Evolutionary conservation across 2,797 vertebrate species (phyloP), one percentile per base, ranked within the genome.

Genomic region (Neoniphon sammara): DNA sequence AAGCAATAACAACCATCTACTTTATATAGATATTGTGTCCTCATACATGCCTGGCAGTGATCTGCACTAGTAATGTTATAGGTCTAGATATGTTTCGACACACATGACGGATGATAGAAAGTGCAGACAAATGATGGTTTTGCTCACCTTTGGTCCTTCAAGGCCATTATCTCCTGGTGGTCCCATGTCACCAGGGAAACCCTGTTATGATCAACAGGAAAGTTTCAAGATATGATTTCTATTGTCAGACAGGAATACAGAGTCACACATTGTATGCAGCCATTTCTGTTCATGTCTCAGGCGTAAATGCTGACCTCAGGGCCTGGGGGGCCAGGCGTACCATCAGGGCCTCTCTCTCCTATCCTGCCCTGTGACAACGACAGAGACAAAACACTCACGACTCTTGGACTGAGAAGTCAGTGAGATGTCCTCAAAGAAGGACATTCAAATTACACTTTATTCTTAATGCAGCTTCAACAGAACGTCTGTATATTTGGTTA

Each of bases 181-280:
- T 81, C 98, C 98, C 82, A 98, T 99, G 90, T 98, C 97, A 78
- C 98, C 98, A 47, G 98, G 98, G 76, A 98, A 99, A 83, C 97
- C 98, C 98, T 99, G 85, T 20, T 54, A 69, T 55, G 60, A 86
- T 90, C 15, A 70, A 27, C 47, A n/a, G 15, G 75, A 79, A 7
- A 6, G 14, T 23, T 53, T 77, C 8, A 70, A 58, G 30, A 34
- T 0, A 0, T 65, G 39, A 50, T 63, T 46, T 53, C 12, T 59
- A 6, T 69, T 54, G 18, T 39, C 5, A 57, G n/a, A 58, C 53
- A 60, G 21, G 60, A 42, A 73, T 30, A 21, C 0, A 54, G 47
- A 50, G 17, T 12, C 8, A 20, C 12, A 42, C 4, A 36, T 77
- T 58, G 3, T 74, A 17, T 31, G 34, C 20, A 23, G 8, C 8